These are phyloP conservation scores for Idris sp. DNA, from an alignment of 1,140 invertebrate genomes.

Conservation along the genomic window DNA sequence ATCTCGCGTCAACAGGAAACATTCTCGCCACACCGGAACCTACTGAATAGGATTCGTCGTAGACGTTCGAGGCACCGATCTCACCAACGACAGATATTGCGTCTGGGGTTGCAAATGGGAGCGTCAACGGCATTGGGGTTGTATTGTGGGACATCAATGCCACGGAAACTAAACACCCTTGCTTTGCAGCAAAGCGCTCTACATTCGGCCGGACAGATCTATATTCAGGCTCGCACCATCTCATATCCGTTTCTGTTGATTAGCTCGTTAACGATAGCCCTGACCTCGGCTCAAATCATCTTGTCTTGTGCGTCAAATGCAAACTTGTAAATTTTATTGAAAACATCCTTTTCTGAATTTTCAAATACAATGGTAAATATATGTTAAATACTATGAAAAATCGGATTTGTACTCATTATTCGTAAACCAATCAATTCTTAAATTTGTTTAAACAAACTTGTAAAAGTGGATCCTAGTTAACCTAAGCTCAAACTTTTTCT, in stretches of 20 bases:
- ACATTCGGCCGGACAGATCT: slow-evolving; percentile 50
- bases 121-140: slow-evolving; percentile 73
- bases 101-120: slow-evolving; percentile 68
- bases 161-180: slow-evolving; percentile 69
- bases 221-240: slow-evolving; percentile 61
- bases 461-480: no score
- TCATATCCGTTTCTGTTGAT: slow-evolving; percentile 65
- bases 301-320: no score
- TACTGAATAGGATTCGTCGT: slow-evolving; percentile 69
- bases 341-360: no score
- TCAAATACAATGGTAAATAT: no score
- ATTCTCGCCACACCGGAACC: slow-evolving; percentile 61
- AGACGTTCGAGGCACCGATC: slow-evolving; percentile 66
- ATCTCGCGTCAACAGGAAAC: slow-evolving; percentile 56
- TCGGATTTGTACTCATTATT: no score
- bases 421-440: no score
- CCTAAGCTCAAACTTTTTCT: no score
- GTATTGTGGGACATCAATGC: slow-evolving; percentile 68
- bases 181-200: slow-evolving; percentile 48
- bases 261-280: slow-evolving; percentile 59
- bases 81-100: slow-evolving; percentile 62
- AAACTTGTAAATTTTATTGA: no score
- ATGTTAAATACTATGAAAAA: no score
- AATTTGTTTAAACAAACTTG: no score
- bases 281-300: slow-evolving; percentile 48